Percentiles rank a stretch among this genome's conserved stretches.
Conservation (phyloP, 2,888 invertebrate species). For the Polydrusus pterygomalis region DNA sequence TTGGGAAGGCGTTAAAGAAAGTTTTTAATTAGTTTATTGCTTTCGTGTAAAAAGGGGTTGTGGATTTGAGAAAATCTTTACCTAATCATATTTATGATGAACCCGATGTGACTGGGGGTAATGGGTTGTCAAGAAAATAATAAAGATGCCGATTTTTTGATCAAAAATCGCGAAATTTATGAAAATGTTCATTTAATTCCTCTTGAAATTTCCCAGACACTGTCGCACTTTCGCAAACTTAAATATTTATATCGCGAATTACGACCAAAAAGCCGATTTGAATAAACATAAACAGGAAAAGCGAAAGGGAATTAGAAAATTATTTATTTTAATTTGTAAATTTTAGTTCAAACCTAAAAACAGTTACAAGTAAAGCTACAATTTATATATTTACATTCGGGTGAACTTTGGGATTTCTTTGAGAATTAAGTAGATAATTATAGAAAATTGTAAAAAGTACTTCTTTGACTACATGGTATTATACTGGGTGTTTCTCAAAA, state of each 20-base stretch:
- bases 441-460: too few species aligned
- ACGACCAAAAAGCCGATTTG: constrained; percentile 6
- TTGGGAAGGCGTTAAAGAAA: not conserved
- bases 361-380: not conserved
- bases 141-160: too few species aligned
- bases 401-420: not conserved
- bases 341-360: not conserved
- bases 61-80: too few species aligned
- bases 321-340: constrained; percentile 5
- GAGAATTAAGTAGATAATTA: not conserved
- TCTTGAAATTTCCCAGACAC: not conserved
- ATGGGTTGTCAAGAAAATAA: too few species aligned
- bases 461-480: too few species aligned
- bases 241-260: constrained; percentile 12
- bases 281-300: constrained; percentile 5
- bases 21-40: constrained; percentile 22
- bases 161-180: too few species aligned
- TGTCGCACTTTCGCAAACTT: not conserved
- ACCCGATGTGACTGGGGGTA: too few species aligned
- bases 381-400: not conserved
- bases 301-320: constrained; percentile 1
- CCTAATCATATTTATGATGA: too few species aligned
- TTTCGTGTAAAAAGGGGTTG: not conserved
- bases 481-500: too few species aligned
- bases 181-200: not conserved